These are phyloP conservation scores for Harmothoe impar DNA, from an alignment of 2,888 invertebrate species.

Conservation along the genomic window DNA sequence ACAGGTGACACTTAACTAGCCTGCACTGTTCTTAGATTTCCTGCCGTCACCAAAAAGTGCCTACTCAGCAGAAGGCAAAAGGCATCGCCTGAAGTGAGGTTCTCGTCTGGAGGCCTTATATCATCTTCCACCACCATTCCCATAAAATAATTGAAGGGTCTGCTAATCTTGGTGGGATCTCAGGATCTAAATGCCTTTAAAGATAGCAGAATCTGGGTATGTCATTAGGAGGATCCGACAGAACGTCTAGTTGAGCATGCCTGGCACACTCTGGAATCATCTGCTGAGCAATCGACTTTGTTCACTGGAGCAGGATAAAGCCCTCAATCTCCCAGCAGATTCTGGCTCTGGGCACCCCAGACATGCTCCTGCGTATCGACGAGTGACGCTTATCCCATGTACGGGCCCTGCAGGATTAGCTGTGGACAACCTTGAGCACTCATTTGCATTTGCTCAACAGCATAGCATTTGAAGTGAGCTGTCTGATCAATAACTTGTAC, in stretches of 20 bases:
- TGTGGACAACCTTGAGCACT: not conserved
- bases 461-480: no score
- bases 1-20: no score
- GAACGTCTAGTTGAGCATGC: constrained; percentile 7
- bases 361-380: not conserved
- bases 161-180: no score
- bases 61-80: no score
- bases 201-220: not conserved
- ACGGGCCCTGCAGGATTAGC: no score
- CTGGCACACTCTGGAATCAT: not conserved
- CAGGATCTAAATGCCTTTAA: not conserved
- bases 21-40: no score
- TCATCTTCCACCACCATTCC: no score
- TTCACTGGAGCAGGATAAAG: not conserved
- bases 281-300: not conserved
- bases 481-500: no score
- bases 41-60: no score
- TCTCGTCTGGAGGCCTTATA: no score
- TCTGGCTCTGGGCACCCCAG: not conserved
- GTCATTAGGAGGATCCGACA: not conserved
- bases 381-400: not conserved
- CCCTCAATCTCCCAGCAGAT: not conserved
- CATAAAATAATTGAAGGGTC: no score
- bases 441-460: not conserved
- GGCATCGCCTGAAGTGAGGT: no score